phyloP scores from a whole-genome alignment of 1,140 invertebrate species.

The Piezodorus guildinii region DNA sequence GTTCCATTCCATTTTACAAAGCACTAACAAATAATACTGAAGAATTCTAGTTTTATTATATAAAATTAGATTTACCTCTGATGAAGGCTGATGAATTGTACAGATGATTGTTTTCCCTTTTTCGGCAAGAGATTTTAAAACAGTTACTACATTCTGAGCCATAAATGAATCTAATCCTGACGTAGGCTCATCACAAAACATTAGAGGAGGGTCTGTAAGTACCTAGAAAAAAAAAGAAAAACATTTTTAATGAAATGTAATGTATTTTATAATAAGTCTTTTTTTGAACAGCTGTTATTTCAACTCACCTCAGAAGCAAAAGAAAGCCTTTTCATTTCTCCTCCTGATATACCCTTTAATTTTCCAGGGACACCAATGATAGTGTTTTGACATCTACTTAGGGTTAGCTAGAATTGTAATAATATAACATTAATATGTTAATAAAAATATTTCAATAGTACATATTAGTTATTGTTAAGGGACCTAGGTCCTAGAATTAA shows the following conservation, averaged over 20 bases:
- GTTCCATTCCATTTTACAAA: no score
- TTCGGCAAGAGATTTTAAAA: conserved; percentile 61
- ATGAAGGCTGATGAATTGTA: conserved; percentile 94
- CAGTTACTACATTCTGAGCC: conserved; percentile 78
- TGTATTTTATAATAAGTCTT: neutral
- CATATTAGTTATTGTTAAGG: no score
- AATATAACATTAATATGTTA: no score
- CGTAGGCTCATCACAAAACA: conserved; percentile 97
- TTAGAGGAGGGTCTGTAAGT: conserved; percentile 85
- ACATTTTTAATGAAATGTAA: neutral
- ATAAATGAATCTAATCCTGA: conserved; percentile 77
- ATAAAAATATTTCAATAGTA: no score
- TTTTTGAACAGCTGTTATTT: neutral
- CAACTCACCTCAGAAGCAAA: conserved; percentile 82
- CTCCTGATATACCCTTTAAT: conserved; percentile 87
- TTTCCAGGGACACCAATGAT: conserved; percentile 75
- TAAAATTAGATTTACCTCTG: conserved; percentile 48
- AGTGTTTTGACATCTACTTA: conserved; percentile 77
- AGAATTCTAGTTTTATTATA: no score
- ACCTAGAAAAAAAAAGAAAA: conserved; percentile 34
- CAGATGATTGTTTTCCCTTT: conserved; percentile 85
- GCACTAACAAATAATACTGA: no score
- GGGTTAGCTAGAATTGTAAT: conserved; percentile 47
- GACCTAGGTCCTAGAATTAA: no score
- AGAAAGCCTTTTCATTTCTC: conserved; percentile 88